These are phyloP conservation scores for Argyresthia albistria DNA, from an alignment of 2,888 invertebrate genomes.

Conservation along the genomic window DNA sequence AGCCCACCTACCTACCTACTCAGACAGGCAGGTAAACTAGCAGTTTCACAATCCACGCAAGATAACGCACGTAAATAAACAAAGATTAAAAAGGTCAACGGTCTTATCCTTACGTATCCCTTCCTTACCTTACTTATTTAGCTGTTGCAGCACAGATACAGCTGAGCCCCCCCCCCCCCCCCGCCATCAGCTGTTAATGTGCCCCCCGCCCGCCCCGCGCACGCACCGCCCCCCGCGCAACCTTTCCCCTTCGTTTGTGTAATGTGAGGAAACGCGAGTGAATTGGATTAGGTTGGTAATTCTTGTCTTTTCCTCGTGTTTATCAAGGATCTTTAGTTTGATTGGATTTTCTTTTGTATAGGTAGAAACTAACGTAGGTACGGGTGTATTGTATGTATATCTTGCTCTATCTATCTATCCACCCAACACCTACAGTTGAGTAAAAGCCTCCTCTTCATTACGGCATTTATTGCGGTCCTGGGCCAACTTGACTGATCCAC, in stretches of 20 bases:
- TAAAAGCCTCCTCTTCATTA: too few species aligned
- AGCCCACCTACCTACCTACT: not conserved
- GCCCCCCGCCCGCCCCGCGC: conserved; percentile 38
- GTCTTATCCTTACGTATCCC: too few species aligned
- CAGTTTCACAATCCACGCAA: not conserved
- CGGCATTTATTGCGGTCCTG: too few species aligned
- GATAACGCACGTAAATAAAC: conserved; percentile 5
- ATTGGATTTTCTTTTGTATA: not conserved
- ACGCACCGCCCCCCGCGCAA: conserved; percentile 29
- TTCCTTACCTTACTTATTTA: conserved; percentile 23
- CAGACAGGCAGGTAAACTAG: too few species aligned
- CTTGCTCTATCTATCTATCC: too few species aligned
- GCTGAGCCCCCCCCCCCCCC: conserved; percentile 25
- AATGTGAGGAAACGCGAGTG: conserved; percentile 58
- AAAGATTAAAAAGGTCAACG: conserved; percentile 45
- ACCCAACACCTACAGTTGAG: too few species aligned
- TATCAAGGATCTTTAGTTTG: not conserved
- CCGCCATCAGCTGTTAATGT: conserved; percentile 69
- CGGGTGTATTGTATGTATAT: too few species aligned
- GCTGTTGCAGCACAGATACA: conserved; percentile 26
- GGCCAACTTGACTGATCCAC: too few species aligned
- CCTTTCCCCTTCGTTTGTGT: conserved; percentile 73
- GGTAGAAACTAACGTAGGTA: too few species aligned
- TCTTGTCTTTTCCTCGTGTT: not conserved
- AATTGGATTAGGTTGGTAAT: conserved; percentile 27